These are phyloP conservation scores for Dryococelus australis DNA, from an alignment of 2,888 invertebrate genomes.

Conservation along the genomic window DNA sequence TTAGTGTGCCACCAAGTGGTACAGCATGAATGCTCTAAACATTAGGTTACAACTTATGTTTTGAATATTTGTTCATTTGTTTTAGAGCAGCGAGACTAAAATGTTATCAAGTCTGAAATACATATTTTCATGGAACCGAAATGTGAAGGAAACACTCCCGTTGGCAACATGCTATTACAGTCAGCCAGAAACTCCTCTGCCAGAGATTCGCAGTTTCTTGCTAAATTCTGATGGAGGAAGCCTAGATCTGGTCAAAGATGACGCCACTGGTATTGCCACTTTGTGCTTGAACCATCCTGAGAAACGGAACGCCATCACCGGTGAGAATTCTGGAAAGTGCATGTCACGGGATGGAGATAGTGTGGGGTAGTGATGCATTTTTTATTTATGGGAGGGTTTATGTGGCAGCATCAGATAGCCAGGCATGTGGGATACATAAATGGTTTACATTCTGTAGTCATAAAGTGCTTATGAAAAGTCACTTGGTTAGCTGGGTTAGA, in stretches of 20 bases:
- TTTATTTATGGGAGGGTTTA: no score
- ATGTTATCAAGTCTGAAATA: neutral
- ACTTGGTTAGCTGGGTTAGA: no score
- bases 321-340: slow-evolving; percentile 50
- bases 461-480: no score
- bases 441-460: no score
- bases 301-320: slow-evolving; percentile 61
- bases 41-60: no score
- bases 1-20: no score
- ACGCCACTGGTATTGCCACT: slow-evolving; percentile 58
- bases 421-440: no score
- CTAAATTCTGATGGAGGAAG: slow-evolving; percentile 51
- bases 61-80: neutral
- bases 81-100: neutral
- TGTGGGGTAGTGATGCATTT: no score
- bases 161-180: neutral
- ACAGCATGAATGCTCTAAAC: no score
- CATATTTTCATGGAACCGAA: neutral
- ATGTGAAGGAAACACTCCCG: neutral
- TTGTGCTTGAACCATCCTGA: slow-evolving; percentile 57
- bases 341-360: no score
- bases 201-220: slow-evolving; percentile 47
- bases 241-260: slow-evolving; percentile 55
- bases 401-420: no score
- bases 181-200: slow-evolving; percentile 35